Evolutionary conservation across 1,140 invertebrate species (phyloP), one percentile per base, ranked within the genome.

Genomic region (Onthophagus taurus): DNA sequence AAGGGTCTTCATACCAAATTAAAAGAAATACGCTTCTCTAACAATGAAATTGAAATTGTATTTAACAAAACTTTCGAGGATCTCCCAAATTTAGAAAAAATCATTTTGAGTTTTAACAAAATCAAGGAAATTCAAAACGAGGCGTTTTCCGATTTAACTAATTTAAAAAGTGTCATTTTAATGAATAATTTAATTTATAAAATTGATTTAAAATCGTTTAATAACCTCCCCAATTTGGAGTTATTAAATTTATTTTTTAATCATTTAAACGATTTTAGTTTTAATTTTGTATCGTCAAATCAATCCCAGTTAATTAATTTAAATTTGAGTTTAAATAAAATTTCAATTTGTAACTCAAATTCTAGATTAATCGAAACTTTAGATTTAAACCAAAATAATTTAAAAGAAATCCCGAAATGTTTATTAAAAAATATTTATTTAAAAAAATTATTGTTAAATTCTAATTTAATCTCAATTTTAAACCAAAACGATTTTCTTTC

Each of bases 241-340:
- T 74, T 77, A 52, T 56, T 87, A 34, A 82, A 86, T 57, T 65
- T 87, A 12, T 82, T 85, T 64, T 70, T 74, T 44, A 87, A 87
- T 58, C 71, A 77, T 48, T 60, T 71, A 39, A 69, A 74, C 47
- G 72, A 87, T 47, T 77, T 78, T 7, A 63, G 82, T 19, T 74
- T 72, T 52, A 70, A 74, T 16, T 83, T 87, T 55, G 63, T 72
- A 37, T 81, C 83, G 51, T 68, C 80, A 13, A 79, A 77, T 2
- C 69, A 71, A 33, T 77, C 80, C 3, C 60, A 83, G 41, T 67
- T 68, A 2, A 61, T 83, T 42, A 67, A 68, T 2, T 65, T 85
- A 31, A 85, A 85, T 55, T 60, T 84, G 21, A 82, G 81, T 45
- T 70, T 74, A 56, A 85, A 86, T 66, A 67, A 72, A 50, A 77